These are phyloP conservation scores for Mactra quadrangularis DNA, from an alignment of 1,140 invertebrate species.

Conservation along the genomic window DNA sequence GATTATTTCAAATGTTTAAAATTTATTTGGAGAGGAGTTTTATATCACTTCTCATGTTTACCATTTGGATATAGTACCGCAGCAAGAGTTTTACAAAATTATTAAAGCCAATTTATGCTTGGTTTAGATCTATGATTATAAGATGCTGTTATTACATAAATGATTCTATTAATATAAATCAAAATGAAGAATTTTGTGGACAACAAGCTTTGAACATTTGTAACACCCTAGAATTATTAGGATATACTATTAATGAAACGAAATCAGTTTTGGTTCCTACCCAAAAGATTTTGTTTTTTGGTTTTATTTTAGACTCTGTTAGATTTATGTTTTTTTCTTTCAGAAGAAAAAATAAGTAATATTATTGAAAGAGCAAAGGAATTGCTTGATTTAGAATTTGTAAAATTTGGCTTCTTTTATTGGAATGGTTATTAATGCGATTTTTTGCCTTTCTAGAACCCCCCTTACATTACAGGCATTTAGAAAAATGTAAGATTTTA, in stretches of 20 bases:
- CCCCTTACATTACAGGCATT: background rate
- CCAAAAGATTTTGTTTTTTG: conserved; percentile 15
- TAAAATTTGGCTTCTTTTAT: conserved; percentile 11
- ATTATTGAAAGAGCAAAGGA: background rate
- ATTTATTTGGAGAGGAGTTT: conserved; percentile 7
- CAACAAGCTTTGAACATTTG: background rate
- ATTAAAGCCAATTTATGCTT: conserved; percentile 9
- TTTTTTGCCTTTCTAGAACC: background rate
- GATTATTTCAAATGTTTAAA: conserved; percentile 10
- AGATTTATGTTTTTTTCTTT: conserved; percentile 13
- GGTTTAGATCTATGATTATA: background rate
- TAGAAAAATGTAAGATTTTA: background rate
- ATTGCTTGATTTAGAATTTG: background rate
- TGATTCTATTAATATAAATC: conserved; percentile 9
- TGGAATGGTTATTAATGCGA: conserved; percentile 4
- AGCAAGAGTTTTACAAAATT: background rate
- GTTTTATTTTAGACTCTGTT: conserved; percentile 19
- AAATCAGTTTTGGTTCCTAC: conserved; percentile 5
- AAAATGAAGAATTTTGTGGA: background rate
- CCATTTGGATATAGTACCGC: background rate
- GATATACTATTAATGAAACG: background rate
- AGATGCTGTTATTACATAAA: background rate
- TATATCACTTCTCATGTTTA: background rate
- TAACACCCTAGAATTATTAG: background rate
- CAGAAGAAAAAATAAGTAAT: conserved; percentile 8